Base-by-base conservation (phyloP, 23 tunicate species). In the Styela plicata region DNA sequence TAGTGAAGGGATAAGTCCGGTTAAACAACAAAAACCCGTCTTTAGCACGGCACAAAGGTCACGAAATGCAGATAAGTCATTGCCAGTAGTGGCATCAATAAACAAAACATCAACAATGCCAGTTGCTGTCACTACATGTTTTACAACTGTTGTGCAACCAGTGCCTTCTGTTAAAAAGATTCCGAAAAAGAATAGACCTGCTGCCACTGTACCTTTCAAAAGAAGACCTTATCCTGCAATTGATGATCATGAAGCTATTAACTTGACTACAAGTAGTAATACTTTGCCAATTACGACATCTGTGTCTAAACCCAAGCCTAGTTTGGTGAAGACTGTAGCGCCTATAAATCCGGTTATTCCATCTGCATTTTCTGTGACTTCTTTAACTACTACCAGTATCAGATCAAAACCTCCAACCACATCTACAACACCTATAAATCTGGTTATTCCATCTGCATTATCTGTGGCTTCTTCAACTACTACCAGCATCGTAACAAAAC, bases 191-290 rank as follows among this genome's bases (percentile, higher is more conserved):
- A 84, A 31, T 44, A 36, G 96, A 52, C 66, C 79, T 1, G 85
- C 96, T 30, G 88, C 96, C 19, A 83, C 87, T 0, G 82, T 86
- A 33, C 97, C 97, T 22, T 91, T 91, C 64, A 91, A 91, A 77
- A 67, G 97, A 71, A 76, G 97, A 31, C 89, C 83, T 69, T 36
- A 73, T 34, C 34, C 36, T 36, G 30, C 65, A 3, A 27, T 36
- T 25, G 32, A 3, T 20, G n/a, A 22, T 22, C 24, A 25, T 28
- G 31, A 74, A 20, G 74, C 30, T n/a, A 27, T 37, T 63, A 62
- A 24, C 3, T 28, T 79, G 28, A 2, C 73, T 24, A 10, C n/a
- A 13, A 26, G 19, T 2, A 26, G 7, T 1, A 73, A 63, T 29
- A 25, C 31, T 2, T 3, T 36, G 3, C 61, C 36, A 26, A 31